phyloP scores from a whole-genome alignment of 2,797 vertebrate genomes.

The Lagorchestes hirsutus region DNA sequence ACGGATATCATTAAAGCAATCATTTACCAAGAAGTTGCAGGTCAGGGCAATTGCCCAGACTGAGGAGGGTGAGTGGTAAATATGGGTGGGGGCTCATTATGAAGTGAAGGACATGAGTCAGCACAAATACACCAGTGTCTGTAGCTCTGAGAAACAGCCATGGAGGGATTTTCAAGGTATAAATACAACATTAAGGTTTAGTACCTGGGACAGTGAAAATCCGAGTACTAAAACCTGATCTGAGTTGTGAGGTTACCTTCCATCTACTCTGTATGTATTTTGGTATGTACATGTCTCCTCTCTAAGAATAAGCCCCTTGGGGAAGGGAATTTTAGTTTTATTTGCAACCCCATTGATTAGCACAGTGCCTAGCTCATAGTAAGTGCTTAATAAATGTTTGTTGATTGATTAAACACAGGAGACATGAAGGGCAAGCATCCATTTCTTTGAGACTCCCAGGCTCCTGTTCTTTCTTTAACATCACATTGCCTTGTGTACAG shows the following conservation, averaged over 20 bases:
- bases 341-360: neutral
- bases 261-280: neutral
- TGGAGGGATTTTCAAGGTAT: neutral
- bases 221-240: accelerated
- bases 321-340: neutral
- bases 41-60: neutral
- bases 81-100: neutral
- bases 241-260: neutral
- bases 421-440: neutral
- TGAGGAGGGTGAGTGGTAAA: neutral
- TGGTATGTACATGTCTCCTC: neutral
- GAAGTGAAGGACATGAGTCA: neutral
- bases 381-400: neutral
- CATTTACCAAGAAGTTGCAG: neutral
- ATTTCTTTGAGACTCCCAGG: neutral
- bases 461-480: neutral
- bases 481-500: neutral
- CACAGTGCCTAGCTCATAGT: neutral
- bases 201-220: neutral
- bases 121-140: neutral
- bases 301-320: neutral
- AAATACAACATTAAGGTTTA: neutral
- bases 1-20: neutral
- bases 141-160: neutral
- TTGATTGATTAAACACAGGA: neutral